These are phyloP conservation scores for Bombyx mandarina DNA, from an alignment of 1,140 invertebrate species.

Conservation along the genomic window DNA sequence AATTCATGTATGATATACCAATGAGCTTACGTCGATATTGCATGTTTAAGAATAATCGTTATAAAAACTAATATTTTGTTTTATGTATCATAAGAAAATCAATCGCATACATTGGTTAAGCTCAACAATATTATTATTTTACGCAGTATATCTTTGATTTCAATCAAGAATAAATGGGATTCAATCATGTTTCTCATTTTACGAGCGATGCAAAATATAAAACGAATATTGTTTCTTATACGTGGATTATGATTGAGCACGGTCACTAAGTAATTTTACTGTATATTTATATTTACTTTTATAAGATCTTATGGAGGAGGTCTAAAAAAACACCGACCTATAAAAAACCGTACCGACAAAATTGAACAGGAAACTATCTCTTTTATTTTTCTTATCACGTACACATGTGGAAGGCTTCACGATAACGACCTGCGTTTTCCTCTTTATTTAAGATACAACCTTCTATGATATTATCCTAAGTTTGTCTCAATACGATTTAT, in stretches of 20 bases:
- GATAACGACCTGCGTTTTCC: slow-evolving; percentile 20
- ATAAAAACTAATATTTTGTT: too few species aligned
- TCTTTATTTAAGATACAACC: slow-evolving; percentile 19
- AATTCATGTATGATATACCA: too few species aligned
- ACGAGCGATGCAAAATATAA: too few species aligned
- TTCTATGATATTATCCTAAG: slow-evolving; percentile 9
- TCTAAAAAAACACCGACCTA: slow-evolving; percentile 12
- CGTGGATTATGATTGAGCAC: background rate
- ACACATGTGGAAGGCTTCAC: slow-evolving; percentile 14
- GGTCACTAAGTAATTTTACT: background rate
- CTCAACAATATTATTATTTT: too few species aligned
- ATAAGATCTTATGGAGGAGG: slow-evolving; percentile 5
- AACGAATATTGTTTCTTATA: too few species aligned
- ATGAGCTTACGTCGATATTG: too few species aligned
- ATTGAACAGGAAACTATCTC: slow-evolving; percentile 23
- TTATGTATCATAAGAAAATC: too few species aligned
- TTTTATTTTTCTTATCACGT: slow-evolving; percentile 25
- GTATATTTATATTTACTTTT: slow-evolving; percentile 3
- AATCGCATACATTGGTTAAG: too few species aligned
- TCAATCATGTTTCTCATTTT: too few species aligned
- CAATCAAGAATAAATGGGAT: too few species aligned
- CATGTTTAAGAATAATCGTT: too few species aligned
- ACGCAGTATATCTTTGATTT: too few species aligned
- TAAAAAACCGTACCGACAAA: slow-evolving; percentile 21
- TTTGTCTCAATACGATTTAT: background rate